Conservation (phyloP, 2,797 vertebrate genomes). For the Ptychobarbus kaznakovi region DNA sequence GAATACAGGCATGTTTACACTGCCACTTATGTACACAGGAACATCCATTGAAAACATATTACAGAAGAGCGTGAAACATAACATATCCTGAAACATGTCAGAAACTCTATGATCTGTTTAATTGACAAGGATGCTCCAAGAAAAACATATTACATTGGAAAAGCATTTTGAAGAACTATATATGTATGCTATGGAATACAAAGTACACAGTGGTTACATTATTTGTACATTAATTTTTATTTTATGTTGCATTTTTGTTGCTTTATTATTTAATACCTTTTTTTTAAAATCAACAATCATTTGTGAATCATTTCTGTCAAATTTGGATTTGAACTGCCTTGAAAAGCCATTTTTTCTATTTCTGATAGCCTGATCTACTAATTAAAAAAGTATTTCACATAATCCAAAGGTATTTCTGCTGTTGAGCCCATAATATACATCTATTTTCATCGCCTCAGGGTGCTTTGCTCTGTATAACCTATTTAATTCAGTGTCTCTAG, state of each 20-base stretch:
- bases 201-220: not conserved
- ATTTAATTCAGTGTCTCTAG: conserved; percentile 32
- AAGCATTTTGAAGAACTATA: not conserved
- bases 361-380: not conserved
- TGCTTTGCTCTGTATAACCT: conserved; percentile 4
- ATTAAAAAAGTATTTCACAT: not conserved
- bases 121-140: not conserved
- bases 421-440: conserved; percentile 4
- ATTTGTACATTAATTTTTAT: not conserved
- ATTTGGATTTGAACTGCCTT: not conserved
- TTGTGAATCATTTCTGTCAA: not conserved
- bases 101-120: not conserved
- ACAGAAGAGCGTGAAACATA: not conserved
- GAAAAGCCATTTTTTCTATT: not conserved
- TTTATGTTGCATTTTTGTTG: not conserved
- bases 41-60: not conserved
- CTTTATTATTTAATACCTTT: not conserved
- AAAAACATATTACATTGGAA: not conserved
- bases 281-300: not conserved
- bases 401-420: conserved; percentile 25
- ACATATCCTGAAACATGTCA: not conserved
- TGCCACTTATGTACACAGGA: not conserved
- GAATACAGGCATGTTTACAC: not conserved
- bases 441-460: conserved; percentile 4
- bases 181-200: not conserved